Evolutionary conservation across 2,113 vertebrate species (phyloP).

Genomic region (Rhea americana): DNA sequence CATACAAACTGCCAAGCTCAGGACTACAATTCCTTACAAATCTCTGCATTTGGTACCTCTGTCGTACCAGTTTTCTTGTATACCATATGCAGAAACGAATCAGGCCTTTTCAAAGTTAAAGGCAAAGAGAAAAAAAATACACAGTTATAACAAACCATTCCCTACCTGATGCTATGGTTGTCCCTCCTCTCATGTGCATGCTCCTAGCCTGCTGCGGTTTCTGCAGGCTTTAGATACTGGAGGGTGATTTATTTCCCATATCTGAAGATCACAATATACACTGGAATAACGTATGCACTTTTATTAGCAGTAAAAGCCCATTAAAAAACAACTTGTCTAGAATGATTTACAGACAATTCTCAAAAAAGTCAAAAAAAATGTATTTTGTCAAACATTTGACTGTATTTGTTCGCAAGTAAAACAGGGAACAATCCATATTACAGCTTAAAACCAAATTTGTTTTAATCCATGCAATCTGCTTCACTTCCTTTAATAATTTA

Average conservation of each 20-base stretch:
- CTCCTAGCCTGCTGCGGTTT: background rate
- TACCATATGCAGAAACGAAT: too few species aligned
- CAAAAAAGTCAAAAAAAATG: rapidly evolving
- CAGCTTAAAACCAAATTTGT: background rate
- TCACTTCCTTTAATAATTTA: background rate
- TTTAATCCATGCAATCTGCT: background rate
- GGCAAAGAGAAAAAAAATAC: too few species aligned
- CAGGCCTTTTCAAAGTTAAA: too few species aligned
- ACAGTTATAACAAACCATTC: background rate
- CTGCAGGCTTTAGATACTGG: background rate
- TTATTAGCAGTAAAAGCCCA: constrained; percentile 23
- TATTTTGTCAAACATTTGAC: rapidly evolving
- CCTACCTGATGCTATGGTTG: background rate
- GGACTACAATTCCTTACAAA: too few species aligned
- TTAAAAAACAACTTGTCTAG: background rate
- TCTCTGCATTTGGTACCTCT: too few species aligned
- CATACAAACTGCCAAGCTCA: too few species aligned
- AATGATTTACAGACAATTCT: background rate
- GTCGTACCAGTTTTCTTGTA: too few species aligned
- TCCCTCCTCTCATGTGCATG: background rate
- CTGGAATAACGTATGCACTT: rapidly evolving
- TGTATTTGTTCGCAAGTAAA: rapidly evolving
- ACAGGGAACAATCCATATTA: background rate
- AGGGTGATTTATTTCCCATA: rapidly evolving
- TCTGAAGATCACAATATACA: rapidly evolving